Percentiles rank a stretch among this genome's conserved stretches.
Conservation (phyloP, 2,888 invertebrate genomes). For the Lepidochitona cinerea region DNA sequence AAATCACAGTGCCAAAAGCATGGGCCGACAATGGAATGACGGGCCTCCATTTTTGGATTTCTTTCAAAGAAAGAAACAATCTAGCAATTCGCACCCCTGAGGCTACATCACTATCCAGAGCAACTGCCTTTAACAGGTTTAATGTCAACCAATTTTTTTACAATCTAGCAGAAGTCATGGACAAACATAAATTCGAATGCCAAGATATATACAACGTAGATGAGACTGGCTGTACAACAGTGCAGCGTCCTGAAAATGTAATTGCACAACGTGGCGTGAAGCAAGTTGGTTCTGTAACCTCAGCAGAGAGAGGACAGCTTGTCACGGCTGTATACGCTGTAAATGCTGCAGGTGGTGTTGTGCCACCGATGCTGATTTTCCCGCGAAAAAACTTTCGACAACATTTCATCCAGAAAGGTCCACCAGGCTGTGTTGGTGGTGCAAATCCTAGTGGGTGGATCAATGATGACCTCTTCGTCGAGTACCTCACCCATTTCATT, state of each 20-base stretch:
- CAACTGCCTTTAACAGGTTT: conserved; percentile 31
- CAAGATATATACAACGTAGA: conserved; percentile 29
- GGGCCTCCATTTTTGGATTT: conserved; percentile 4
- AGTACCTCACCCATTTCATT: conserved; percentile 18
- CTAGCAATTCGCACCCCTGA: conserved; percentile 29
- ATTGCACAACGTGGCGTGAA: conserved; percentile 14
- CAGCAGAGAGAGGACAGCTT: conserved; percentile 28
- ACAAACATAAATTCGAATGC: neutral
- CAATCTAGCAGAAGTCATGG: conserved; percentile 22
- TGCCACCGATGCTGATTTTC: conserved; percentile 25
- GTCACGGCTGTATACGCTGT: conserved; percentile 26
- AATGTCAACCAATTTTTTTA: conserved; percentile 29
- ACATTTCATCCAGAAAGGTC: conserved; percentile 18
- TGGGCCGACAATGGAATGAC: conserved; percentile 7
- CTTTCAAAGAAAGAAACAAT: conserved; percentile 8
- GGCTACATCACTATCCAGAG: conserved; percentile 31
- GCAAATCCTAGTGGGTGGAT: conserved; percentile 15
- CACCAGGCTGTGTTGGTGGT: conserved; percentile 13
- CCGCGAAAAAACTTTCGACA: conserved; percentile 17
- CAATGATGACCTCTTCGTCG: conserved; percentile 14
- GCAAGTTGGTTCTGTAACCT: conserved; percentile 26
- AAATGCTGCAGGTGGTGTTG: conserved; percentile 21
- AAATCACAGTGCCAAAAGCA: neutral
- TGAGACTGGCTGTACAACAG: conserved; percentile 36
- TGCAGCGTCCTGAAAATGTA: conserved; percentile 24